Conservation (phyloP, 2,888 invertebrate genomes). For the Diaperis boleti region DNA sequence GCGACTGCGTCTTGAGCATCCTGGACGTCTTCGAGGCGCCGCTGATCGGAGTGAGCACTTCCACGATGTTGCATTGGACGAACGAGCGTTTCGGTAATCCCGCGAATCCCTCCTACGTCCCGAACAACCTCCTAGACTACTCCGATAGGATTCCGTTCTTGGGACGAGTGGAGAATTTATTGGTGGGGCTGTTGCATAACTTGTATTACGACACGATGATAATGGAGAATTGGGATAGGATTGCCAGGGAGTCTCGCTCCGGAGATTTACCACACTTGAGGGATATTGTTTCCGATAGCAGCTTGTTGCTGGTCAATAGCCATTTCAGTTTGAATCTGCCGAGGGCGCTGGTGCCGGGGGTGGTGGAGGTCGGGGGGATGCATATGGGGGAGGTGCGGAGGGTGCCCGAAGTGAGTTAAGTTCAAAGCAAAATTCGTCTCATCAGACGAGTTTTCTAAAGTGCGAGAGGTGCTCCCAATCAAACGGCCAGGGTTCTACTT, state of each 20-base stretch:
- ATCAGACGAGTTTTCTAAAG: no score
- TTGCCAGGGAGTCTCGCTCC: conserved; percentile 62
- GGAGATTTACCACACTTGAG: conserved; percentile 66
- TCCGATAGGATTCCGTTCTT: conserved; percentile 54
- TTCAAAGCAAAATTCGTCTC: no score
- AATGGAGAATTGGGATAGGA: conserved; percentile 23
- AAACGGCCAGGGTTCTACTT: no score
- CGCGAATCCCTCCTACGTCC: conserved; percentile 65
- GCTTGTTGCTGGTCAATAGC: conserved; percentile 67
- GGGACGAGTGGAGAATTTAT: conserved; percentile 55
- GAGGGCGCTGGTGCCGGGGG: conserved; percentile 65
- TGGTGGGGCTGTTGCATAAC: conserved; percentile 58
- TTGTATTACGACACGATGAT: conserved; percentile 34
- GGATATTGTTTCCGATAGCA: conserved; percentile 60
- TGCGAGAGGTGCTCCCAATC: no score
- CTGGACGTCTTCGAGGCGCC: conserved; percentile 74
- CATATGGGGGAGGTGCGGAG: conserved; percentile 68
- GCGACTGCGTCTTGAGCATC: conserved; percentile 76
- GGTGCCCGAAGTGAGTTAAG: conserved; percentile 59
- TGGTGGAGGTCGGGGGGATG: conserved; percentile 72
- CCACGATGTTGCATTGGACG: conserved; percentile 66
- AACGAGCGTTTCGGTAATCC: conserved; percentile 66
- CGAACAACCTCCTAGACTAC: conserved; percentile 63
- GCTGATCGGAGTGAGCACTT: conserved; percentile 68
- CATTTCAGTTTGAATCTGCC: conserved; percentile 66